Conservation (phyloP, 2,113 vertebrate genomes). For the Limnothrissa miodon region DNA sequence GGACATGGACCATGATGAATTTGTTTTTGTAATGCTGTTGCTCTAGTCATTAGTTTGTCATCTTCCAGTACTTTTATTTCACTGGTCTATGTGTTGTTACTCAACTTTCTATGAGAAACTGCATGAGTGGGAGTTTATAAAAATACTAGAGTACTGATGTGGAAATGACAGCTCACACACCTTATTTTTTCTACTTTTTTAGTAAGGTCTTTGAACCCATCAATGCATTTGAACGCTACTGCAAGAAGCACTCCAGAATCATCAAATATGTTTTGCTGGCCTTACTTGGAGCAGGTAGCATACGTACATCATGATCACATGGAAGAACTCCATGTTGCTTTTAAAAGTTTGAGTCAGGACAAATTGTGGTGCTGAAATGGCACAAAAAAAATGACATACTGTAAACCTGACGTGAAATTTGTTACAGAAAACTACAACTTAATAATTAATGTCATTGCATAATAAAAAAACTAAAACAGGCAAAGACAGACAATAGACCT, state of each 20-base stretch:
- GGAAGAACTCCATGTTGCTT: not conserved
- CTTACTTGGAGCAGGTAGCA: slow-evolving; percentile 69
- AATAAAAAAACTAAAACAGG: too few species aligned
- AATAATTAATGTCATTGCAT: too few species aligned
- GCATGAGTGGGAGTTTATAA: not conserved
- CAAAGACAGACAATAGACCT: too few species aligned
- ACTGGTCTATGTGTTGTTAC: not conserved
- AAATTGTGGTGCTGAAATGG: too few species aligned
- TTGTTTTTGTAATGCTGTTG: not conserved
- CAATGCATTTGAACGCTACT: slow-evolving; percentile 59
- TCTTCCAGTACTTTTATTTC: not conserved
- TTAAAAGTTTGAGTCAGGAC: too few species aligned
- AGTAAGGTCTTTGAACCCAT: slow-evolving; percentile 63
- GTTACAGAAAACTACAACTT: too few species aligned
- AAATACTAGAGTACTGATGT: not conserved
- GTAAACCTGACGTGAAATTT: too few species aligned
- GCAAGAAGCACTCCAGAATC: slow-evolving; percentile 60
- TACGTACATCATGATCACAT: not conserved
- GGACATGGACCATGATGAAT: not conserved
- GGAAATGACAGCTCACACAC: not conserved
- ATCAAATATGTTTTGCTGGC: slow-evolving; percentile 63
- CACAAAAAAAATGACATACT: too few species aligned
- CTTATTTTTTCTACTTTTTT: slow-evolving; percentile 18
- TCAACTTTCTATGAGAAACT: too few species aligned
- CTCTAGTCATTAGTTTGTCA: not conserved